Base-by-base conservation (phyloP, 2,113 vertebrate species). In the Desmodus rotundus region DNA sequence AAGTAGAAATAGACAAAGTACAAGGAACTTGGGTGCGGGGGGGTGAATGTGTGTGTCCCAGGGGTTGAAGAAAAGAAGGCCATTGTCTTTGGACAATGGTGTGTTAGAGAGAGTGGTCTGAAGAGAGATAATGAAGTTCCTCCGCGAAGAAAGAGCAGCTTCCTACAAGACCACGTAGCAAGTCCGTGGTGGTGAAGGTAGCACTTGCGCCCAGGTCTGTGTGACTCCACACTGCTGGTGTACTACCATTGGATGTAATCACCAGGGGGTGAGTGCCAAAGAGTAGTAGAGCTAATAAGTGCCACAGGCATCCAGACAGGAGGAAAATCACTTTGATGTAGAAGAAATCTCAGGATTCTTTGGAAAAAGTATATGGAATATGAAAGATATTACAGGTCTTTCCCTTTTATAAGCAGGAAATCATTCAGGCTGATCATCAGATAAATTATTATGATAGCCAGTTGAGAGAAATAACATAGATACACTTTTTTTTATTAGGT, bases 401-500 rank as follows among this genome's bases (percentile, higher is more conserved):
- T 89, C 56, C 80, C 19, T 93, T 33, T n/a, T 96, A 2, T 33
- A 67, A 65, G 13, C n/a, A 95, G 80, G 52, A 92, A 92, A 74
- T 85, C 58, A 81, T 67, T 87, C 50, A 54, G 13, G 31, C 43
- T 87, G 36, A 84, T 87, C 96, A 94, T 83, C 16, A n/a, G 86
- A 52, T 74, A 61, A 74, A 74, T 56, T 52, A 22, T 63, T 80
- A 7, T 52, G 67, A 73, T 50, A 58, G 89, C 41, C 68, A 58
- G 24, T 56, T 96, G 90, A 92, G 94, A 94, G 61, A 93, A 77
- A 56, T 54, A 92, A 90, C 36, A 5, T 24, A 28, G 5, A 28
- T 26, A 31, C 33, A 5, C 28, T 13, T 70, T 58, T 58, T 95
- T 96, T 88, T 80, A 65, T 24, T 92, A 38, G 41, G 15, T 86